phyloP scores from a whole-genome alignment of 2,113 vertebrate species.

The Australoheros scitulus region DNA sequence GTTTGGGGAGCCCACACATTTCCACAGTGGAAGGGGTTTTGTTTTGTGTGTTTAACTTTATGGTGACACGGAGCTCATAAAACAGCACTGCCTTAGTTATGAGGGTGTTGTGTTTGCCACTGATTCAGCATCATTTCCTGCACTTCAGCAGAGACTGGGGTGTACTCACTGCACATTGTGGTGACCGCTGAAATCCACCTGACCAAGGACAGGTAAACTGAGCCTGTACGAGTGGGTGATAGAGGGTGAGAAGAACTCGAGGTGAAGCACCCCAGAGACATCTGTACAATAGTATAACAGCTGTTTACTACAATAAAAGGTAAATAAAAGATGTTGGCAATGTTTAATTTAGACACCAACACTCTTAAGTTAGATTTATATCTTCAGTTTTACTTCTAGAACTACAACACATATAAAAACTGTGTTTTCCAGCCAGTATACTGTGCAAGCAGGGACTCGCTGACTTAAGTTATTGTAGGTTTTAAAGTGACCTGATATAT shows the following conservation, averaged over 20 bases:
- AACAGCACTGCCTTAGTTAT: slow-evolving; percentile 5
- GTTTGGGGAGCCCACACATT: slow-evolving; percentile 22
- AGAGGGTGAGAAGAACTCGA: background rate
- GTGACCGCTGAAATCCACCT: background rate
- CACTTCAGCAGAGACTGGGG: background rate
- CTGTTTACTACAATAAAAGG: background rate
- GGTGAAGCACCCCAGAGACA: background rate
- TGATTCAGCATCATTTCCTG: slow-evolving; percentile 27
- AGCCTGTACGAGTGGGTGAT: background rate
- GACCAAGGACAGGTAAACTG: background rate
- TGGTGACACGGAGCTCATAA: slow-evolving; percentile 38
- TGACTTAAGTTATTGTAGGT: background rate
- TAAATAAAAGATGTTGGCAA: background rate
- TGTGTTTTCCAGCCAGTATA: background rate
- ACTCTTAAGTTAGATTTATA: background rate
- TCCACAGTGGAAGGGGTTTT: slow-evolving; percentile 1
- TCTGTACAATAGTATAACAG: background rate
- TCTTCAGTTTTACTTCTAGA: background rate
- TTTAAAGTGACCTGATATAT: background rate
- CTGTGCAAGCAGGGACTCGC: background rate
- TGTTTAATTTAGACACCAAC: background rate
- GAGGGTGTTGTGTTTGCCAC: background rate
- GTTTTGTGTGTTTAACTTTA: background rate
- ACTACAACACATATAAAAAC: background rate
- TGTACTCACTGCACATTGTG: background rate